phyloP scores from a whole-genome alignment of 2,113 vertebrate genomes.

The Xenopus laevis region DNA sequence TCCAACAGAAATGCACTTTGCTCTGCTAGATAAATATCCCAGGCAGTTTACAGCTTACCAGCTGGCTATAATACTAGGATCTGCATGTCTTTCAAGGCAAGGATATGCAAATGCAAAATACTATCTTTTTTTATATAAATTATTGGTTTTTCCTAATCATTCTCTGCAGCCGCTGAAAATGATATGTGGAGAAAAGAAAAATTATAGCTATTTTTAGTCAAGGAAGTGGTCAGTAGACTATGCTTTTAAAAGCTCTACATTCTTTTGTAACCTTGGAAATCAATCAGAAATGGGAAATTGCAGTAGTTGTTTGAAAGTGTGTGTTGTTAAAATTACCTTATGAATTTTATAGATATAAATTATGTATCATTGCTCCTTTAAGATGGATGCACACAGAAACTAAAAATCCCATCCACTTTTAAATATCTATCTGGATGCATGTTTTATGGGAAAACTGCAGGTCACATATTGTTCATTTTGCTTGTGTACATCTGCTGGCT shows the following conservation, averaged over 20 bases:
- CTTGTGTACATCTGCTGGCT: constrained; percentile 54
- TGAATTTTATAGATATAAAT: constrained; percentile 32
- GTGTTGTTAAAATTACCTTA: constrained; percentile 9
- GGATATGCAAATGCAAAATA: no score
- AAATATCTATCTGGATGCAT: constrained; percentile 40
- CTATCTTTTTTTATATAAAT: no score
- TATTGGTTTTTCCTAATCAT: not conserved
- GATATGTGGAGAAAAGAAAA: constrained; percentile 6
- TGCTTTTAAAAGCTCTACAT: constrained; percentile 23
- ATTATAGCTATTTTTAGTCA: constrained; percentile 13
- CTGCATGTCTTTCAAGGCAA: no score
- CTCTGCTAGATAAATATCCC: no score
- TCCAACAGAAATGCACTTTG: no score
- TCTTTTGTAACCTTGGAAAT: constrained; percentile 39
- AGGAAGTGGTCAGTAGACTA: constrained; percentile 6
- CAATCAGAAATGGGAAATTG: constrained; percentile 29
- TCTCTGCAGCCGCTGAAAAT: not conserved
- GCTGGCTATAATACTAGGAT: no score
- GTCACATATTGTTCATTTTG: constrained; percentile 55
- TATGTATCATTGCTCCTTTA: constrained; percentile 35
- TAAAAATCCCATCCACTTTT: not conserved
- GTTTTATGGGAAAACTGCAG: constrained; percentile 46
- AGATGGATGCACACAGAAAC: constrained; percentile 5
- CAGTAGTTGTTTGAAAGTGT: constrained; percentile 17
- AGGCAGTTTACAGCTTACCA: no score